These are phyloP conservation scores for Holacanthus passer DNA, from an alignment of 2,113 vertebrate genomes.

Conservation along the genomic window DNA sequence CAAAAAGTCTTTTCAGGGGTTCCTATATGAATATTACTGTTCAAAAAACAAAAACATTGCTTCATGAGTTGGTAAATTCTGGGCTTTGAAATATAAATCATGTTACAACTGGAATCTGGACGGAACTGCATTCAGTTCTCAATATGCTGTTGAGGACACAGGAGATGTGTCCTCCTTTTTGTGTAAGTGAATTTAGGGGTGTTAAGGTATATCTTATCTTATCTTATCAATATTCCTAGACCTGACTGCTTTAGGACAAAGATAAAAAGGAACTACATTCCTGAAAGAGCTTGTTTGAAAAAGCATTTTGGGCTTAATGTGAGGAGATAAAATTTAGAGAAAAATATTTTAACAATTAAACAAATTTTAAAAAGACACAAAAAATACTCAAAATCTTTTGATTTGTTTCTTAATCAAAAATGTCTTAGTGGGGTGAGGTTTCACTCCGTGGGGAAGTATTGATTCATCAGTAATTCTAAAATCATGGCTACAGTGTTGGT, in stretches of 20 bases:
- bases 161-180: neutral
- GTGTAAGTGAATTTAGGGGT: neutral
- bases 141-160: neutral
- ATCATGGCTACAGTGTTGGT: neutral
- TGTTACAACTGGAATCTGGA: neutral
- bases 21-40: neutral
- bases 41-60: no score
- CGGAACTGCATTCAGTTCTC: no score
- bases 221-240: no score
- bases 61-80: neutral
- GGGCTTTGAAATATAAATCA: neutral
- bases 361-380: neutral
- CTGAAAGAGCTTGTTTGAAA: no score
- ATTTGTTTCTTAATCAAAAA: no score
- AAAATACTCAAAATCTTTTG: neutral
- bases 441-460: no score
- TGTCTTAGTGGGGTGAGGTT: no score
- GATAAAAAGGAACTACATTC: neutral
- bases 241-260: no score
- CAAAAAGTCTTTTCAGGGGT: no score
- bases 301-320: neutral
- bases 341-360: neutral
- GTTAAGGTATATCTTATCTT: no score
- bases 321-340: neutral
- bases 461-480: neutral